Evolutionary conservation across 2,113 vertebrate species (phyloP), one percentile per base, ranked within the genome.

Genomic region (Brachyhypopomus gauderio): DNA sequence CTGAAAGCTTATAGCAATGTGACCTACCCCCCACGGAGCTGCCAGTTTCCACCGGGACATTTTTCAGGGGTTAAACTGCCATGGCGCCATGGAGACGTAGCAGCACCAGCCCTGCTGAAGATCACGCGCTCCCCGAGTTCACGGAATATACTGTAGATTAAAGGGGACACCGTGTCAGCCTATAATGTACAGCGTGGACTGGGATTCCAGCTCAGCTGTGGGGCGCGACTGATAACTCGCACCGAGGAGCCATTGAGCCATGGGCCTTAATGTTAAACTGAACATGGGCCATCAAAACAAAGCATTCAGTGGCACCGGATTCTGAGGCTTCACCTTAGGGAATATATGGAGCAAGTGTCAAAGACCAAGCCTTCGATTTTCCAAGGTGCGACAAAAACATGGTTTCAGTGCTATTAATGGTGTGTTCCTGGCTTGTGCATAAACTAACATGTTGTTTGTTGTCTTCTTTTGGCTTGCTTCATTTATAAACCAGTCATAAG

Each of bases 321-420:
- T 55, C 52, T 17, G 56, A 72, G 66, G 56, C 71, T 48, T 82
- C 74, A 82, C 80, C 80, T 82, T 82, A 82, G 74, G 60, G 38
- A 22, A 64, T 69, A 69, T 81, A 81, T 76, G 60, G 80, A 81
- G 80, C 22, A 55, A 56, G 69, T 70, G 80, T 81, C 80, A 81
- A 62, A 23, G 23, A 55, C 36, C 22, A 76, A 81, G 58, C 34
- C 73, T 16, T 66, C 8, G 45, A 52, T 52, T 14, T 52, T 52
- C 45, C 45, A 60, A 20, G n/a, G 30, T 67, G 64, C 62, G 14
- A 30, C 45, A 11, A 52, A 52, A 52, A 52, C 45, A 14, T 52
- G 45, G 9, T 52, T 52, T 30, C 6, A 27, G 22, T 23, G n/a
- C n/a, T 22, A 62, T 22, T 62, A 11, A 22, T 22, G 9, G 20